Conservation (phyloP, 2,113 vertebrate species). For the Lepisosteus osseus region DNA sequence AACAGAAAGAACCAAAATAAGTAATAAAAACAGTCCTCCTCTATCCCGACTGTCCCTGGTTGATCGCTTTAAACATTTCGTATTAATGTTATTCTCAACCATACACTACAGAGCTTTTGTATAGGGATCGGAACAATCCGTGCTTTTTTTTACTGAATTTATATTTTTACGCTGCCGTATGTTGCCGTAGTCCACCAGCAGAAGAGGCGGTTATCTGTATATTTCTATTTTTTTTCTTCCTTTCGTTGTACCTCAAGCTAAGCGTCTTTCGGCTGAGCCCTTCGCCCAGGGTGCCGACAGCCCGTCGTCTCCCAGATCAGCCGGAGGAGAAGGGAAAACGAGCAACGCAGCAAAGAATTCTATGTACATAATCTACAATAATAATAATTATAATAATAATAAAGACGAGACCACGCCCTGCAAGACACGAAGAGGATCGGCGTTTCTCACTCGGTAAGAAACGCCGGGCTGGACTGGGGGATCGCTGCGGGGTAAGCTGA, state of each 20-base stretch:
- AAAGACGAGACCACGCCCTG: background rate
- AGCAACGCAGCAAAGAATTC: slow-evolving; percentile 1
- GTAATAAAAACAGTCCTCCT: slow-evolving; percentile 29
- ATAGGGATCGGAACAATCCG: too few species aligned
- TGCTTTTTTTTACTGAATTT: background rate
- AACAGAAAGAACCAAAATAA: background rate
- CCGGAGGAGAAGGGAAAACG: background rate
- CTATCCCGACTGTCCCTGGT: slow-evolving; percentile 35
- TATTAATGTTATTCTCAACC: background rate
- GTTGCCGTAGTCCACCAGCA: background rate
- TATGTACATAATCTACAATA: too few species aligned
- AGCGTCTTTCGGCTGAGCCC: background rate
- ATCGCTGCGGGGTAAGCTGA: background rate
- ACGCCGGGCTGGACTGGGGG: too few species aligned
- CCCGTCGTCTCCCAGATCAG: background rate
- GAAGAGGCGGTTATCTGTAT: background rate
- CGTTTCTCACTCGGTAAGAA: slow-evolving; percentile 14
- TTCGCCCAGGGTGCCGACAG: background rate
- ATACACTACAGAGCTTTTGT: too few species aligned
- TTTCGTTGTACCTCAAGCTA: background rate
- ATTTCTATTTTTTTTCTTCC: background rate
- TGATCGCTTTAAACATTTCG: slow-evolving; percentile 39
- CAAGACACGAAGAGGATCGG: slow-evolving; percentile 6
- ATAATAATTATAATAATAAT: too few species aligned
- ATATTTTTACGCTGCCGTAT: too few species aligned